A percentile compares a stretch with the other conserved stretches of the same genome.
phyloP scores from a whole-genome alignment of 1,140 invertebrate genomes.

The Adelges cooleyi region DNA sequence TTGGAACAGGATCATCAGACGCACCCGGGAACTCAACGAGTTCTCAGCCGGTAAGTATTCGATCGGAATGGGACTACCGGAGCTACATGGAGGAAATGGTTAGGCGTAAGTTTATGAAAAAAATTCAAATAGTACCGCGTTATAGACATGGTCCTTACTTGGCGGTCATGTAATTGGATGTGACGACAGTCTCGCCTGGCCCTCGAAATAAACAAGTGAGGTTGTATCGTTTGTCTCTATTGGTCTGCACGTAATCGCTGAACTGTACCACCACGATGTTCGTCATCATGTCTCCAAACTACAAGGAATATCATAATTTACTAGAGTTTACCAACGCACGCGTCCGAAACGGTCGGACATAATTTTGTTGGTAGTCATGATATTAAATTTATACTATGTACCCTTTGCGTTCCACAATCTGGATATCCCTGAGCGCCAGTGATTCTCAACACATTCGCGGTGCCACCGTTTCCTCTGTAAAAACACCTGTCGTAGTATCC shows the following conservation, averaged over 20 bases:
- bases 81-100: conserved; percentile 39
- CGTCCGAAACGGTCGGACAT: too few relatives aligned
- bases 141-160: too few relatives aligned
- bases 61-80: conserved; percentile 77
- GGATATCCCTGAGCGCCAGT: conserved; percentile 79
- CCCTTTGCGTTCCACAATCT: conserved; percentile 74
- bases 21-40: conserved; percentile 71
- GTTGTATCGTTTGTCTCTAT: conserved; percentile 80
- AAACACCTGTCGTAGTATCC: conserved; percentile 84
- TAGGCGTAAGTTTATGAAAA: background rate
- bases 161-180: conserved; percentile 82
- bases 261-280: conserved; percentile 90
- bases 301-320: too few relatives aligned
- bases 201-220: conserved; percentile 79
- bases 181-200: conserved; percentile 81
- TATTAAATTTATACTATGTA: conserved; percentile 40
- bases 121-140: background rate
- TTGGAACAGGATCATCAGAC: conserved; percentile 73
- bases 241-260: conserved; percentile 82
- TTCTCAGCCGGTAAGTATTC: conserved; percentile 83
- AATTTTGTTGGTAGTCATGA: too few relatives aligned
- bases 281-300: conserved; percentile 84
- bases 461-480: conserved; percentile 79
- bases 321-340: too few relatives aligned
- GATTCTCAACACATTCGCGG: conserved; percentile 66